phyloP scores from a whole-genome alignment of 2,888 invertebrate species.

The Melinopterus prodromus region DNA sequence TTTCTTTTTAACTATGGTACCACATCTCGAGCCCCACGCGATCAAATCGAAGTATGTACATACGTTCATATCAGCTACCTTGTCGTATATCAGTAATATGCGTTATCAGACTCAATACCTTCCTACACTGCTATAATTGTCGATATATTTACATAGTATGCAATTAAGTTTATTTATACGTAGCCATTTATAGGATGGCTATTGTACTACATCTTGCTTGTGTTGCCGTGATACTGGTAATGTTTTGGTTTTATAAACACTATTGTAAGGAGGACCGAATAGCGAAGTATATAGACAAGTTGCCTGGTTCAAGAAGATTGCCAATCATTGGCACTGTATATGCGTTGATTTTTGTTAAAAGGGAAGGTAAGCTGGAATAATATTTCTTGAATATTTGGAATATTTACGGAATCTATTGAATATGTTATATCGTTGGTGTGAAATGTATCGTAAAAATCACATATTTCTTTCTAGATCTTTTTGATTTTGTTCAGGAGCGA shows the following conservation, averaged over 20 bases:
- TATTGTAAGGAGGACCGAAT: conserved; percentile 7
- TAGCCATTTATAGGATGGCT: background rate
- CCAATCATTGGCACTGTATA: conserved; percentile 33
- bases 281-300: conserved; percentile 31
- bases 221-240: background rate
- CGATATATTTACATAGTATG: no score
- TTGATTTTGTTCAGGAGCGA: conserved; percentile 20
- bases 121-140: background rate
- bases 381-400: no score
- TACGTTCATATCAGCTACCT: no score
- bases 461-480: conserved; percentile 27
- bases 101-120: background rate
- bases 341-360: conserved; percentile 24
- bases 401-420: no score
- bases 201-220: background rate
- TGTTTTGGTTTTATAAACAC: background rate
- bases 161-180: no score
- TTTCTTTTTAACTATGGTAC: no score
- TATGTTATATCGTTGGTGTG: background rate
- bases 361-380: conserved; percentile 25
- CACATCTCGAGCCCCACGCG: no score
- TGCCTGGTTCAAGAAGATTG: conserved; percentile 29
- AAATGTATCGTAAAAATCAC: background rate
- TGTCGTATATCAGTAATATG: no score
- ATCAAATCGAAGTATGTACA: no score